These are phyloP conservation scores for Lacerta agilis DNA, from an alignment of 2,797 vertebrate species.

Conservation along the genomic window DNA sequence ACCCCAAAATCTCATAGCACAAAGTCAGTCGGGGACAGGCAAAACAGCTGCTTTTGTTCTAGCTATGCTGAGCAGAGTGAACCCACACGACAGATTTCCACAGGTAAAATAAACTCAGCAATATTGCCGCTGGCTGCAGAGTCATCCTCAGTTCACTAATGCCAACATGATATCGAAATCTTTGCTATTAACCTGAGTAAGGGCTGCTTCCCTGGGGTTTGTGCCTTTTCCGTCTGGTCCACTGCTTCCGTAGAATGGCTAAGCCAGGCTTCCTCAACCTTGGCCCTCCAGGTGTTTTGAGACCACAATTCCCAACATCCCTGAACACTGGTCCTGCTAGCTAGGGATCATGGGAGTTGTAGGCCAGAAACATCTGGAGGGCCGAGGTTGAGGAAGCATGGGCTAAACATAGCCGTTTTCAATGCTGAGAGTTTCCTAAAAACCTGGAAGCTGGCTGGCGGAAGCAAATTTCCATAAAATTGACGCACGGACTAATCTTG, in stretches of 20 bases:
- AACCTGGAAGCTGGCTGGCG: background rate
- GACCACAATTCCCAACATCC: too few species aligned
- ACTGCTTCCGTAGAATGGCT: too few species aligned
- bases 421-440: background rate
- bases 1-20: constrained; percentile 82
- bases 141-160: background rate
- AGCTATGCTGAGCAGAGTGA: constrained; percentile 82
- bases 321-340: too few species aligned
- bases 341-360: too few species aligned
- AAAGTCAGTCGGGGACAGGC: constrained; percentile 84
- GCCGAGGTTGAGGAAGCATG: too few species aligned
- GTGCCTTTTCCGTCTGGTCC: background rate
- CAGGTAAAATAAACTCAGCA: constrained; percentile 71
- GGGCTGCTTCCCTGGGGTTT: background rate
- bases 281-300: too few species aligned
- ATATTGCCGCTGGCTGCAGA: background rate
- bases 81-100: constrained; percentile 65
- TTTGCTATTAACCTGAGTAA: background rate
- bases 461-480: background rate
- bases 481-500: background rate
- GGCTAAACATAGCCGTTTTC: background rate
- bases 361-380: too few species aligned
- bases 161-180: too few species aligned
- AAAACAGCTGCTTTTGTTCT: constrained; percentile 83
- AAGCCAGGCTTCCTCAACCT: too few species aligned